Evolutionary conservation across 37 sponge, comb jelly and placozoan genomes (phyloP).

Genomic region (Lycopodina hypogea): DNA sequence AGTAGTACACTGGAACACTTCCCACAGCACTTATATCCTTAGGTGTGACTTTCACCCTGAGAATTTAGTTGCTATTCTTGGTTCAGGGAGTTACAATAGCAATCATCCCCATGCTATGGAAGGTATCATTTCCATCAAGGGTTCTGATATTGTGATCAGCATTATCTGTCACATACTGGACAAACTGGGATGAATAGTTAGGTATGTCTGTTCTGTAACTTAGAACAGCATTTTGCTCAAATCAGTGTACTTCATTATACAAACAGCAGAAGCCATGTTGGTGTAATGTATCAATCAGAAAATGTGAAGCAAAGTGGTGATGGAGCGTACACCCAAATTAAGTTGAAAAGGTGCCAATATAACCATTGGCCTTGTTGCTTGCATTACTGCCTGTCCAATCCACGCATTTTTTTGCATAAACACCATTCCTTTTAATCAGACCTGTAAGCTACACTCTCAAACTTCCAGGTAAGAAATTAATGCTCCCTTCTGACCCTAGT

Average conservation of each 20-base stretch:
- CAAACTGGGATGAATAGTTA: conserved; percentile 27
- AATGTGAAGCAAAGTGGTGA: conserved; percentile 20
- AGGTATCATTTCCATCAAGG: conserved; percentile 36
- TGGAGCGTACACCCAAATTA: background rate
- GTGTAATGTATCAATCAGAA: too few species aligned
- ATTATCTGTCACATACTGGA: conserved; percentile 54
- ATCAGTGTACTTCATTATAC: conserved; percentile 1
- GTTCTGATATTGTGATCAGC: conserved; percentile 17
- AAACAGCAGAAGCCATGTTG: conserved; percentile 2
- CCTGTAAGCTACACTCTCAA: conserved; percentile 12
- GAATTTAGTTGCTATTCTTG: too few species aligned
- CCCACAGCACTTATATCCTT: too few species aligned
- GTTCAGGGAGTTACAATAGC: conserved; percentile 36
- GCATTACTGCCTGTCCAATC: conserved; percentile 25
- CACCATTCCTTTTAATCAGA: conserved; percentile 9
- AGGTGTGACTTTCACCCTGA: too few species aligned
- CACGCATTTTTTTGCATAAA: conserved; percentile 4
- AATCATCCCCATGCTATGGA: conserved; percentile 43
- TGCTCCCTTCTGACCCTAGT: conserved; percentile 18
- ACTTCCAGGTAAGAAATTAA: conserved; percentile 20
- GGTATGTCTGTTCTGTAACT: background rate
- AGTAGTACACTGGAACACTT: too few species aligned
- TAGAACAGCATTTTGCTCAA: background rate
- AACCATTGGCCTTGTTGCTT: conserved; percentile 30
- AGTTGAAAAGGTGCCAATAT: conserved; percentile 36